These are phyloP conservation scores for Peromyscus californicus DNA, from an alignment of 2,113 vertebrate species.

Conservation along the genomic window DNA sequence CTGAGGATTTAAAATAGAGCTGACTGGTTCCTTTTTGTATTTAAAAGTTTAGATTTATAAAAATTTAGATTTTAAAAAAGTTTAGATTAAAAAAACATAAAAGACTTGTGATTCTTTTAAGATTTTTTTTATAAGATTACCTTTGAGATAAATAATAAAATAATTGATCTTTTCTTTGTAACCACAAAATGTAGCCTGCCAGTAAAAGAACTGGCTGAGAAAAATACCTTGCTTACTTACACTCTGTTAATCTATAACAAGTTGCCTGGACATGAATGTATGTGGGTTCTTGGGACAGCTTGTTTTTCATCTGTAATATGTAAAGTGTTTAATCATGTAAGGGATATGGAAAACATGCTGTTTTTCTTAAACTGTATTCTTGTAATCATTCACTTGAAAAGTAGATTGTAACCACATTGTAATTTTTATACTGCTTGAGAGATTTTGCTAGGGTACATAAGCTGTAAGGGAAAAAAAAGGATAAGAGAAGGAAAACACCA, in stretches of 20 bases:
- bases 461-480: background rate
- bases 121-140: no score
- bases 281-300: background rate
- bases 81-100: no score
- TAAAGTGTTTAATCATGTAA: background rate
- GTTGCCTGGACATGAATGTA: background rate
- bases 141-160: background rate
- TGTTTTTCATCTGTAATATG: background rate
- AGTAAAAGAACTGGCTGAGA: background rate
- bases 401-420: background rate
- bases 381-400: background rate
- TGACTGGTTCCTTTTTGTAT: background rate
- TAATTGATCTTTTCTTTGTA: background rate
- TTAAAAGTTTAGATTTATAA: no score
- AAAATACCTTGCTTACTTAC: background rate
- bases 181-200: background rate
- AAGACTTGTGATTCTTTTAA: no score
- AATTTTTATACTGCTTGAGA: background rate
- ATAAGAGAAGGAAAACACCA: background rate
- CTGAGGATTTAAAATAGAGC: background rate
- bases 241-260: background rate
- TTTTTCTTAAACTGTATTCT: background rate
- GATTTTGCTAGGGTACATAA: background rate
- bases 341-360: background rate
- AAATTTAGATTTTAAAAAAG: no score